A percentile compares a stretch with the other conserved stretches of the same genome.
phyloP scores from a whole-genome alignment of 2,888 invertebrate species.

The Xestia xanthographa region DNA sequence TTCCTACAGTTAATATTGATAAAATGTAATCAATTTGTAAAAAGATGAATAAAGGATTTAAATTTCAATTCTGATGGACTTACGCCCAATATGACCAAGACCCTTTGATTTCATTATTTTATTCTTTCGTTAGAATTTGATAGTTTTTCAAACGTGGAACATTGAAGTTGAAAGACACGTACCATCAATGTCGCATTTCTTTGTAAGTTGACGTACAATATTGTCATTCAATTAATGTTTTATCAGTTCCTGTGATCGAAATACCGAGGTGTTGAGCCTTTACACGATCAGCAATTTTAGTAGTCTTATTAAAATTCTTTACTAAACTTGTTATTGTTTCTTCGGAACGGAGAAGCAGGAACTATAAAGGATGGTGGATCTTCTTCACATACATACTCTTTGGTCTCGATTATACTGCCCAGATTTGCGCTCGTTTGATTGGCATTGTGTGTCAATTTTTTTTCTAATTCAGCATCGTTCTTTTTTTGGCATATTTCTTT shows the following conservation, averaged over 20 bases:
- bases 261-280: neutral
- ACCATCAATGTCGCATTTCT: no score
- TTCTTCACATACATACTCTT: neutral
- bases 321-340: neutral
- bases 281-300: neutral
- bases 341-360: no score
- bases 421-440: neutral
- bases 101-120: no score
- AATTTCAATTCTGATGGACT: no score
- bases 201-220: no score
- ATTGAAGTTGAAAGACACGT: no score
- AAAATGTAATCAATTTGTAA: no score
- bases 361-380: neutral
- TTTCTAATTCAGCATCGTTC: neutral
- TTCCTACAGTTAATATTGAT: no score
- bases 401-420: neutral
- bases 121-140: no score
- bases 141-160: no score
- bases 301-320: neutral
- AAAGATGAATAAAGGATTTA: no score
- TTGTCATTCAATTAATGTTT: neutral
- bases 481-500: neutral
- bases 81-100: no score
- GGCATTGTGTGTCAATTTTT: neutral
- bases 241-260: neutral